Base-by-base conservation (phyloP, 2,888 invertebrate species). In the Ametastegia equiseti region DNA sequence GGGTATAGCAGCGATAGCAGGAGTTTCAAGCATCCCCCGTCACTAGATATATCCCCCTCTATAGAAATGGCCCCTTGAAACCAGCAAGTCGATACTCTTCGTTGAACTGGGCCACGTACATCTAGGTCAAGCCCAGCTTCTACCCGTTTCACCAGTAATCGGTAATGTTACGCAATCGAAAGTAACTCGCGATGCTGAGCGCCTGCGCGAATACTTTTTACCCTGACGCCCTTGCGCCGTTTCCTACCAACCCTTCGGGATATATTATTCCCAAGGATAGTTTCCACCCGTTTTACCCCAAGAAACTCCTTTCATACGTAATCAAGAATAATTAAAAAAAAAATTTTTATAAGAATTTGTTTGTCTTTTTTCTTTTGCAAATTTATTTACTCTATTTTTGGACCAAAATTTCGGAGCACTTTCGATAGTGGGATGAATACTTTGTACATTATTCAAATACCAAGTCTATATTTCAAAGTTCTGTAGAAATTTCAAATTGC, bases 161-260 rank as follows among this genome's bases (percentile, higher is more conserved):
- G 78, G 78, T 78, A 78, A 78, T 63, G 78, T 78, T 78, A 78
- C 78, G 78, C 78, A 78, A 78, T 78, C 78, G 78, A 78, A 78
- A 78, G 78, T 78, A 60, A 78, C 78, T 78, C 60, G 39, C n/a
- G 27, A 42, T 60, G 42, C 15, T 11, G n/a, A 27, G 60, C 78
- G 78, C 78, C 27, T 60, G 78, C 78, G 78, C 78, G 33, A 50
- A n/a, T 75, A n/a, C 75, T 33, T 75, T 75, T 75, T n/a, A 75
- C 33, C 75, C 2, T 54, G 75, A 50, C 54, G 75, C 75, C 75
- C 75, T 75, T 36, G 75, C 75, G 50, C 75, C 36, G 50, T 54
- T n/a, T 33, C 19, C 19, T 67, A 9, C 50, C 54, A 54, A 54
- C 54, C 54, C 75, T 75, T 23, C 36, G 65, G 7, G 36, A 67